Conservation (phyloP, 2,797 vertebrate genomes). For the Alosa sapidissima region DNA sequence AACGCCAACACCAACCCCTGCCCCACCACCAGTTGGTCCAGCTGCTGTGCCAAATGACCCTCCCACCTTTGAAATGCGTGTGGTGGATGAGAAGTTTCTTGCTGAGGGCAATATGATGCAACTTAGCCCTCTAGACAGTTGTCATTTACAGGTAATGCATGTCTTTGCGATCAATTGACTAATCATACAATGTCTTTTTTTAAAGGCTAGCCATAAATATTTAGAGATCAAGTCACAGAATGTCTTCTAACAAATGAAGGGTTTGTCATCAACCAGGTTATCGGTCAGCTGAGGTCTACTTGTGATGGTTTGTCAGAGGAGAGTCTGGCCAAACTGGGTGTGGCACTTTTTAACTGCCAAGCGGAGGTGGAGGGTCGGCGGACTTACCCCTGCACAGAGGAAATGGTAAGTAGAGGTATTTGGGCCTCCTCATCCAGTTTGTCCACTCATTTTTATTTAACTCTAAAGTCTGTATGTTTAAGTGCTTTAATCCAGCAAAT, state of each 20-base stretch:
- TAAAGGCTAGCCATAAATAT: not conserved
- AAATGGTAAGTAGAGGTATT: slow-evolving; percentile 67
- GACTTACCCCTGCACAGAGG: slow-evolving; percentile 69
- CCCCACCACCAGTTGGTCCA: not conserved
- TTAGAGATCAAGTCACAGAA: not conserved
- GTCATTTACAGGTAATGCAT: slow-evolving; percentile 63
- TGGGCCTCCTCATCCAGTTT: not conserved
- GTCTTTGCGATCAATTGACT: not conserved
- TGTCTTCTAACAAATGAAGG: not conserved
- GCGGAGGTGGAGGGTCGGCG: slow-evolving; percentile 69
- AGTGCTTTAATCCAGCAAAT: no score
- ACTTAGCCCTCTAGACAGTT: slow-evolving; percentile 67
- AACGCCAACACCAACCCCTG: slow-evolving; percentile 26
- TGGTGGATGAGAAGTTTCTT: slow-evolving; percentile 67
- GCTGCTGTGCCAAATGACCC: slow-evolving; percentile 46
- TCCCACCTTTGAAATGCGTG: slow-evolving; percentile 68
- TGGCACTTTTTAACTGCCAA: slow-evolving; percentile 78
- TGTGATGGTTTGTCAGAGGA: slow-evolving; percentile 76
- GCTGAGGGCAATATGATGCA: slow-evolving; percentile 66
- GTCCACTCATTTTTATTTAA: not conserved
- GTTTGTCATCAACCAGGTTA: slow-evolving; percentile 63
- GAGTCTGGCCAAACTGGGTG: slow-evolving; percentile 76
- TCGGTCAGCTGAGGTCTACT: slow-evolving; percentile 64
- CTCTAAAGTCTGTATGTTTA: not conserved
- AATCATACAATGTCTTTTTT: not conserved